phyloP scores from a whole-genome alignment of 2,113 vertebrate species.

The Ammospiza nelsoni region DNA sequence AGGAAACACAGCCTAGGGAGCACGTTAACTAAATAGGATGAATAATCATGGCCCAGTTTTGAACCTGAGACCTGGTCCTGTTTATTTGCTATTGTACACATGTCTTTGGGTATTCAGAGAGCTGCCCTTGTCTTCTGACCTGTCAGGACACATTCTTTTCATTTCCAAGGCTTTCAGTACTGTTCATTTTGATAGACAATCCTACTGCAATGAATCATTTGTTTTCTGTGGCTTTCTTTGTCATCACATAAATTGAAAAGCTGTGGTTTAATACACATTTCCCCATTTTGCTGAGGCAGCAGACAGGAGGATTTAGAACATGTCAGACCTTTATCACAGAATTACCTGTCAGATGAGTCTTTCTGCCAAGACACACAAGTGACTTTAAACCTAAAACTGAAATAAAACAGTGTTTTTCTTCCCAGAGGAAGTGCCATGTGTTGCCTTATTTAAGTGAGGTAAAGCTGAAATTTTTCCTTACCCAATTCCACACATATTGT shows the following conservation, averaged over 20 bases:
- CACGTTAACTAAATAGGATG: neutral
- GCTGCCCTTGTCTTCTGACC: neutral
- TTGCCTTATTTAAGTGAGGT: neutral
- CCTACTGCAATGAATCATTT: neutral
- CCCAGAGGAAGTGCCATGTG: neutral
- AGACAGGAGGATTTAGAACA: neutral
- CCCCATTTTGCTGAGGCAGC: neutral
- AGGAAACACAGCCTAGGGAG: neutral
- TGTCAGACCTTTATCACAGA: neutral
- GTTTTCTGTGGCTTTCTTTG: slow-evolving; percentile 1
- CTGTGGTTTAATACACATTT: neutral
- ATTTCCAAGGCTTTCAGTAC: neutral
- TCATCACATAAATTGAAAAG: slow-evolving; percentile 4
- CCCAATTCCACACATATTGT: neutral
- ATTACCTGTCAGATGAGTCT: neutral
- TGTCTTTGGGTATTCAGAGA: neutral
- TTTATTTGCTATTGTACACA: neutral
- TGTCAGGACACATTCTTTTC: neutral
- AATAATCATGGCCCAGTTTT: neutral
- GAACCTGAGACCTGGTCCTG: neutral
- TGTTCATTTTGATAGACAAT: neutral
- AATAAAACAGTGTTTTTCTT: neutral
- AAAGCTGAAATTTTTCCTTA: neutral
- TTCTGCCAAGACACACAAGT: neutral
- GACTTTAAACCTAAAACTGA: neutral